phyloP scores from a whole-genome alignment of 2,888 invertebrate species.

The Notodonta ziczac region DNA sequence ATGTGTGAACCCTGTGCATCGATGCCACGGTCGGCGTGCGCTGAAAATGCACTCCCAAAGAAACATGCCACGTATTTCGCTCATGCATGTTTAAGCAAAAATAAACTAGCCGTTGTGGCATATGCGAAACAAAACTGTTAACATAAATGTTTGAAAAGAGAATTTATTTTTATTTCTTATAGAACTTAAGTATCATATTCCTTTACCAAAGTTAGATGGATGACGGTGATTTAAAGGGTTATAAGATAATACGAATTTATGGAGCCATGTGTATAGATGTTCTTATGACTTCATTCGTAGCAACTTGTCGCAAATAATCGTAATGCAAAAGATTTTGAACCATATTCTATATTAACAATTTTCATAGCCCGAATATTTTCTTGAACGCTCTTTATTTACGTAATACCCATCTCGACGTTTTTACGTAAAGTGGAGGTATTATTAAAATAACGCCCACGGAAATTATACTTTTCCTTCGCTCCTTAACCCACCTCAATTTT shows the following conservation, averaged over 20 bases:
- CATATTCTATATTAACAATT: background rate
- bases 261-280: too few species aligned
- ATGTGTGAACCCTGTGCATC: conserved; percentile 14
- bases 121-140: background rate
- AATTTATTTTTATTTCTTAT: background rate
- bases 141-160: background rate
- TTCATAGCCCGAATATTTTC: background rate
- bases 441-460: background rate
- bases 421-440: background rate
- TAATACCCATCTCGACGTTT: too few species aligned
- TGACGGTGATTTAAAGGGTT: too few species aligned
- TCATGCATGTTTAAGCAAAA: conserved; percentile 47
- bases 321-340: background rate
- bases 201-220: too few species aligned
- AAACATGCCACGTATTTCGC: conserved; percentile 46
- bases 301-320: too few species aligned
- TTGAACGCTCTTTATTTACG: background rate
- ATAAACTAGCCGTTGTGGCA: conserved; percentile 33
- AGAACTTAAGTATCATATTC: background rate
- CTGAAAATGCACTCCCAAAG: conserved; percentile 48
- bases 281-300: too few species aligned
- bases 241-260: too few species aligned
- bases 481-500: background rate
- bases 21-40: conserved; percentile 32
- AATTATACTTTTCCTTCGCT: background rate